Conservation (phyloP, 1,140 invertebrate genomes). For the Drosophila biarmipes region DNA sequence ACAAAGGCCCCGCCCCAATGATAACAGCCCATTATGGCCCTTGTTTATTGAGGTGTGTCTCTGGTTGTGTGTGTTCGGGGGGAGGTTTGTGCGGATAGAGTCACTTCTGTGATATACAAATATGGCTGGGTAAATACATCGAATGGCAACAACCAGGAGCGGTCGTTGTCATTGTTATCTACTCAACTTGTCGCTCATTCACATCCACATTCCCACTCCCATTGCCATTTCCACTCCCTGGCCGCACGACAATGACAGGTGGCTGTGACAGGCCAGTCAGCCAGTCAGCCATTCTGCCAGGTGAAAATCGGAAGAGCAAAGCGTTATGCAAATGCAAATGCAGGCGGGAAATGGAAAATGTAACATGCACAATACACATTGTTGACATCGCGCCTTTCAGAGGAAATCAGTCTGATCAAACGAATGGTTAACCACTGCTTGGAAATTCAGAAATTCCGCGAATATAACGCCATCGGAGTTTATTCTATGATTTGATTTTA, state of each 20-base stretch:
- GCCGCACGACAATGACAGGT: slow-evolving; percentile 57
- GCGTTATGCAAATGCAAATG: slow-evolving; percentile 79
- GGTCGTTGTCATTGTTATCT: slow-evolving; percentile 72
- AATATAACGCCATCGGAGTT: neutral
- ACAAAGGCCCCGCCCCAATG: slow-evolving; percentile 44
- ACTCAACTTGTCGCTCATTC: slow-evolving; percentile 42
- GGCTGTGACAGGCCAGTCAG: slow-evolving; percentile 56
- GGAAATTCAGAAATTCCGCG: slow-evolving; percentile 13
- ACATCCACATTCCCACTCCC: neutral
- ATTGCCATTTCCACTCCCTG: neutral
- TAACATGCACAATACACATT: slow-evolving; percentile 57
- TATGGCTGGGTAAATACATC: slow-evolving; percentile 67
- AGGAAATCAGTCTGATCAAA: slow-evolving; percentile 29
- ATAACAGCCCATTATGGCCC: slow-evolving; percentile 52
- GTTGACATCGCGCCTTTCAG: slow-evolving; percentile 49
- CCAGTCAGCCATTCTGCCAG: slow-evolving; percentile 56
- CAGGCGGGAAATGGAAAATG: slow-evolving; percentile 55
- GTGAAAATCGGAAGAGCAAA: slow-evolving; percentile 69
- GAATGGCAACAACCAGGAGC: slow-evolving; percentile 40
- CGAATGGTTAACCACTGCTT: slow-evolving; percentile 26
- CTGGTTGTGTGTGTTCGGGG: neutral
- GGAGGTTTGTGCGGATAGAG: slow-evolving; percentile 9
- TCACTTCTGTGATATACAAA: slow-evolving; percentile 59
- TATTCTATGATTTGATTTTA: neutral
- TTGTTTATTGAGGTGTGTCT: slow-evolving; percentile 30